Evolutionary conservation across 2,797 vertebrate genomes (phyloP).

Genomic region (Podarcis siculus): DNA sequence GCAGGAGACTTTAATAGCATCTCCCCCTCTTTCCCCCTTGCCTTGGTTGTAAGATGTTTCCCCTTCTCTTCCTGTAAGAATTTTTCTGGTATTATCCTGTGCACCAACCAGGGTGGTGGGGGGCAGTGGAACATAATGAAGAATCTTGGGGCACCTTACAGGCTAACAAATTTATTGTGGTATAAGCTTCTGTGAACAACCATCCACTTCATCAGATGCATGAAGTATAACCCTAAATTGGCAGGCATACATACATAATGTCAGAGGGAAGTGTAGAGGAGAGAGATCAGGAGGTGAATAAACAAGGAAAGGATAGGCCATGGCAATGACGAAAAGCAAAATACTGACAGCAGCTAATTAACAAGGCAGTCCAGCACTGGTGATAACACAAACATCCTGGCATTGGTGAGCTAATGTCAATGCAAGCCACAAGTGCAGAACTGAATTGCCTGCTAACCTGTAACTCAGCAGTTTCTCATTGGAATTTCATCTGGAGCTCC

Average conservation of each 20-base stretch:
- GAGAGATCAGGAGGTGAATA: neutral
- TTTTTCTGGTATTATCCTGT: neutral
- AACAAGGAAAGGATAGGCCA: neutral
- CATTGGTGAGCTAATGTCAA: neutral
- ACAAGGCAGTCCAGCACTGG: neutral
- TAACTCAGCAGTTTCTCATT: no score
- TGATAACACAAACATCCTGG: neutral
- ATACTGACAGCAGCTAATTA: neutral
- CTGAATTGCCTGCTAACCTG: neutral
- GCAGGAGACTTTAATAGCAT: slow-evolving; percentile 34
- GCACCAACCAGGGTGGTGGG: neutral
- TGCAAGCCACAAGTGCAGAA: neutral
- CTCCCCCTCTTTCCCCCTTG: neutral
- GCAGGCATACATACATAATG: neutral
- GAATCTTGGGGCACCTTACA: neutral
- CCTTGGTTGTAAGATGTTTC: neutral
- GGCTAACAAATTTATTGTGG: neutral
- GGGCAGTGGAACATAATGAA: neutral
- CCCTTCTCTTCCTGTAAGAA: neutral
- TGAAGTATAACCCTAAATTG: neutral
- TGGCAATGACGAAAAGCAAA: neutral
- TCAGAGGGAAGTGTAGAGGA: neutral
- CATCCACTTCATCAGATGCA: neutral
- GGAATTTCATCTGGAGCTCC: no score
- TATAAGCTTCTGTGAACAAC: neutral